Percentiles rank a stretch among this genome's conserved stretches.
Evolutionary conservation across 2,113 vertebrate genomes (phyloP).

Genomic region (Prionailurus bengalensis): DNA sequence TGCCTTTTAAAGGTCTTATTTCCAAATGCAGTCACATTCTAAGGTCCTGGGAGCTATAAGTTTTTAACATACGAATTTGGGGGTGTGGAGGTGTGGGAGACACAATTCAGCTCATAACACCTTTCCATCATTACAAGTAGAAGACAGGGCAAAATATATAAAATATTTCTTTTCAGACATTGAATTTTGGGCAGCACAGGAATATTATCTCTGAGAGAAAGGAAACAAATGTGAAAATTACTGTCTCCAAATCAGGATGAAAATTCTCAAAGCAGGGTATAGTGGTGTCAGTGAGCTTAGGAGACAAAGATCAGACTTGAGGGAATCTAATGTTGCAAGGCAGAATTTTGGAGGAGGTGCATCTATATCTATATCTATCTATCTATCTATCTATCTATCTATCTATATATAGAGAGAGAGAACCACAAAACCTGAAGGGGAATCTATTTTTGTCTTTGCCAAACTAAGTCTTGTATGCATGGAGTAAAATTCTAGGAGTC

Average conservation of each 20-base stretch:
- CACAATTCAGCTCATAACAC: not conserved
- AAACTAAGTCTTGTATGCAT: not conserved
- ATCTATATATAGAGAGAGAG: too few species aligned
- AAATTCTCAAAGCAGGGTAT: not conserved
- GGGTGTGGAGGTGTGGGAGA: accelerated
- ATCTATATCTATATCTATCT: not conserved
- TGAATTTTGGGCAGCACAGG: not conserved
- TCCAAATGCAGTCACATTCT: not conserved
- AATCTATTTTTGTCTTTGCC: not conserved
- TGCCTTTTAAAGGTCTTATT: not conserved
- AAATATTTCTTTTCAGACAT: not conserved
- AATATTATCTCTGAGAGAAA: not conserved
- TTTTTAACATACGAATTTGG: not conserved
- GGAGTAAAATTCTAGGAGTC: not conserved
- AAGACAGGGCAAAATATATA: not conserved
- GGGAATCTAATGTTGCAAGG: not conserved
- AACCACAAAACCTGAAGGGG: not conserved
- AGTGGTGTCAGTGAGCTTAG: not conserved
- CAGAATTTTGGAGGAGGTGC: not conserved
- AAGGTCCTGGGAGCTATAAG: not conserved
- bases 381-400: too few species aligned
- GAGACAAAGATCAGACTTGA: not conserved
- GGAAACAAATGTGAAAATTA: not conserved
- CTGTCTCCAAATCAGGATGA: not conserved
- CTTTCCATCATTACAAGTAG: not conserved